phyloP scores from a whole-genome alignment of 2,888 invertebrate species.

The Gymnocheta viridis region DNA sequence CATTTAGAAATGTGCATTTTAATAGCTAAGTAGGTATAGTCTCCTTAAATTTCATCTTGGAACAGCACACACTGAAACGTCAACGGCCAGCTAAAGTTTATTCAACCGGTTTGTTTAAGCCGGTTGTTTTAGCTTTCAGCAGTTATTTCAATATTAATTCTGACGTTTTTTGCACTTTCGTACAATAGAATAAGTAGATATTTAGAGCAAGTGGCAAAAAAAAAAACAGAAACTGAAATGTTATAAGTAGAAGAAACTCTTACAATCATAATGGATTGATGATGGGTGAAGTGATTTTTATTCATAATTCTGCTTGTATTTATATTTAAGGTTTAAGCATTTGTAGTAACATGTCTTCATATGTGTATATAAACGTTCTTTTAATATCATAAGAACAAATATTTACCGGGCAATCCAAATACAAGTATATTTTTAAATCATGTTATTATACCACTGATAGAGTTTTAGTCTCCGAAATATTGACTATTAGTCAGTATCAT shows the following conservation, averaged over 20 bases:
- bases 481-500: too few species aligned
- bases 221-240: constrained; percentile 24
- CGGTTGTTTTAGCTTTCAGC: constrained; percentile 47
- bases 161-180: constrained; percentile 17
- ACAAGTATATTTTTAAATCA: too few species aligned
- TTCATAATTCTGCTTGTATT: not conserved
- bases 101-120: constrained; percentile 60
- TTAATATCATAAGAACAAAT: constrained; percentile 12
- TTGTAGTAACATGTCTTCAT: constrained; percentile 29
- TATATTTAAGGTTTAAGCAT: constrained; percentile 17
- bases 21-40: not conserved
- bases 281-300: constrained; percentile 15
- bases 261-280: constrained; percentile 38
- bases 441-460: too few species aligned
- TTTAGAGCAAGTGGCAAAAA: constrained; percentile 37
- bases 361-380: not conserved
- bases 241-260: constrained; percentile 34
- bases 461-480: too few species aligned
- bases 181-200: constrained; percentile 9
- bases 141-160: constrained; percentile 48
- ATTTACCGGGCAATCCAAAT: too few species aligned
- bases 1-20: constrained; percentile 25
- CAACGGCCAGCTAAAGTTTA: constrained; percentile 66
- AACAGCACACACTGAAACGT: constrained; percentile 36
- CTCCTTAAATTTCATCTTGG: constrained; percentile 48